Evolutionary conservation across 2,888 invertebrate species (phyloP).

Genomic region (Bellardia bayeri): DNA sequence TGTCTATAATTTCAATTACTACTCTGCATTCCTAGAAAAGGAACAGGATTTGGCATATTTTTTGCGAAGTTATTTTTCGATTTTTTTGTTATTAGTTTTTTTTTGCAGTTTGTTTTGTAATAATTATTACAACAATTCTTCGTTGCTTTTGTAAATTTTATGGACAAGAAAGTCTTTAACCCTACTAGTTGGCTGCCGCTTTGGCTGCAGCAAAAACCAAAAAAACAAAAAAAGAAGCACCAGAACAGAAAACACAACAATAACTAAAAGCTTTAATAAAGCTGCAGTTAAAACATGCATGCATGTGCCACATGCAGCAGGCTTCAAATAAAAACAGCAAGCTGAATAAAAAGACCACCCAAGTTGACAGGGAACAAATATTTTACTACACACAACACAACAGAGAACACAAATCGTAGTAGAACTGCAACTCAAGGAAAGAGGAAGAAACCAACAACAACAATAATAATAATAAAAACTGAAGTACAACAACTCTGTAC

Average conservation of each 20-base stretch:
- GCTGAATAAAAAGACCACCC: conserved; percentile 79
- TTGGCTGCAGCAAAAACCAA: conserved; percentile 20
- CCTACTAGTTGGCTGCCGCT: conserved; percentile 41
- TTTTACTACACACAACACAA: conserved; percentile 66
- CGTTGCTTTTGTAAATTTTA: background rate
- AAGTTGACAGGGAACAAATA: conserved; percentile 83
- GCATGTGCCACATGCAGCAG: conserved; percentile 64
- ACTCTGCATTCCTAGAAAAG: conserved; percentile 3
- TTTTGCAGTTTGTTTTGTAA: background rate
- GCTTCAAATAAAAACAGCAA: conserved; percentile 42
- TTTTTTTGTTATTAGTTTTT: background rate
- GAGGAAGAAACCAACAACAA: conserved; percentile 34
- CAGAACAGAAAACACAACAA: background rate
- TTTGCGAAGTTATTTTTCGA: background rate
- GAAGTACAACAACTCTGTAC: conserved; percentile 57
- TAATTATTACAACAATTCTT: conserved; percentile 54
- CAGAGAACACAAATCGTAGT: conserved; percentile 65
- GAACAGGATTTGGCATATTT: conserved; percentile 42
- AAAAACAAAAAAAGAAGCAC: background rate
- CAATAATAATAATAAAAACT: conserved; percentile 21
- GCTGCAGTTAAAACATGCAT: conserved; percentile 57
- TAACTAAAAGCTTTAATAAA: conserved; percentile 49
- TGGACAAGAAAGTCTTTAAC: conserved; percentile 36
- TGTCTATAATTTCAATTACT: conserved; percentile 33
- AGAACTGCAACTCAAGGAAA: conserved; percentile 39